Conservation (phyloP, 2,113 vertebrate species). For the Lasiurus borealis region DNA sequence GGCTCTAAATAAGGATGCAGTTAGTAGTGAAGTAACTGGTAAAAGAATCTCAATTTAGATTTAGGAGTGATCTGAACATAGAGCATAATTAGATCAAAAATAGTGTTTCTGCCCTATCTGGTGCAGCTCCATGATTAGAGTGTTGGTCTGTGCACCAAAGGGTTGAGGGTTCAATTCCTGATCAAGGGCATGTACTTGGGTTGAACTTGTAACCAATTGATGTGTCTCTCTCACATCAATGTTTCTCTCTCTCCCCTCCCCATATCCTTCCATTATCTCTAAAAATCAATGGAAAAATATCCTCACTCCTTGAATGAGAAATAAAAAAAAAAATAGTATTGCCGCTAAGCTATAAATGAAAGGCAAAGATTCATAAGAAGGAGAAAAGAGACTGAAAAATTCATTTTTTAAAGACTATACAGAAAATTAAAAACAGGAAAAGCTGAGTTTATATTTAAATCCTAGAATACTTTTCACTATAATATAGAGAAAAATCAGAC, state of each 20-base stretch:
- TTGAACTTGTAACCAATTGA: no score
- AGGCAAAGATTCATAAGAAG: neutral
- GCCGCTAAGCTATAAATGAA: neutral
- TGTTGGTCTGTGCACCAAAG: no score
- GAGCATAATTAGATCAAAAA: neutral
- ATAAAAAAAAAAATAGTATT: no score
- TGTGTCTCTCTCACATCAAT: no score
- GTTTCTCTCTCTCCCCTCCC: no score
- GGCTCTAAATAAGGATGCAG: neutral
- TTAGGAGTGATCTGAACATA: constrained; percentile 33
- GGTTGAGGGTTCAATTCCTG: no score
- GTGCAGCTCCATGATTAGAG: no score
- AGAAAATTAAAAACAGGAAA: neutral
- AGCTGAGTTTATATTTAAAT: neutral
- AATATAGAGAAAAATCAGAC: neutral
- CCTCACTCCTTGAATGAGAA: no score
- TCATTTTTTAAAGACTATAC: neutral
- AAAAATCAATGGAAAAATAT: no score
- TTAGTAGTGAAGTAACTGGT: constrained; percentile 36
- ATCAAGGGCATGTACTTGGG: no score
- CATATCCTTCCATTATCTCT: no score
- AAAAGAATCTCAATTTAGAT: constrained; percentile 19
- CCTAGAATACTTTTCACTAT: neutral
- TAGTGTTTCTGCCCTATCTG: neutral
- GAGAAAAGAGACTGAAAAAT: neutral